A percentile compares a stretch with the other conserved stretches of the same genome.
Conservation (phyloP, 2,113 vertebrate species). For the Todiramphus chloris region DNA sequence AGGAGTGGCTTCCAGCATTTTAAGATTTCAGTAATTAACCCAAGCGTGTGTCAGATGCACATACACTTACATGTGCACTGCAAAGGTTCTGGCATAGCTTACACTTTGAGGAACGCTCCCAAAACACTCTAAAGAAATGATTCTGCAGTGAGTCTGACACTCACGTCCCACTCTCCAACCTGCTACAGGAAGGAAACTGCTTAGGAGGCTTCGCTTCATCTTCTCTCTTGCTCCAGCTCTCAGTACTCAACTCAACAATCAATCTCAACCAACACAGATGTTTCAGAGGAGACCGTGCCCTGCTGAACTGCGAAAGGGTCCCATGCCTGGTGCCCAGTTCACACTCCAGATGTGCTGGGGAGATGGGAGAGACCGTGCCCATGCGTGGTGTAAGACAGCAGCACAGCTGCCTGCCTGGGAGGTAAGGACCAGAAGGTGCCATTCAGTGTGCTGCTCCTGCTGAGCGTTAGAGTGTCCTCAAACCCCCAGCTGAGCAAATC, state of each 20-base stretch:
- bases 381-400: background rate
- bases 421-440: fast-evolving
- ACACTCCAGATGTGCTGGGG: background rate
- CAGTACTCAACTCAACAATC: background rate
- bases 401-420: background rate
- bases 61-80: background rate
- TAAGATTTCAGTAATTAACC: background rate
- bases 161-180: background rate
- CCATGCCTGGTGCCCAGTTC: background rate
- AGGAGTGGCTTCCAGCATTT: background rate
- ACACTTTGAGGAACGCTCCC: background rate
- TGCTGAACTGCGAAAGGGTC: background rate
- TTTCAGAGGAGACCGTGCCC: background rate
- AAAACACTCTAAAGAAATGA: background rate
- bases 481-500: background rate
- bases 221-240: background rate
- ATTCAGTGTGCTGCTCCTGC: background rate
- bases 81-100: background rate
- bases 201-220: background rate
- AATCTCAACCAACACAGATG: background rate
- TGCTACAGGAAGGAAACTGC: background rate
- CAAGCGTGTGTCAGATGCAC: background rate
- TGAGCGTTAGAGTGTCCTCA: fast-evolving
- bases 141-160: background rate
- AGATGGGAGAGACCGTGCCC: background rate